Conservation (phyloP, 2,797 vertebrate genomes). For the Periparus ater region DNA sequence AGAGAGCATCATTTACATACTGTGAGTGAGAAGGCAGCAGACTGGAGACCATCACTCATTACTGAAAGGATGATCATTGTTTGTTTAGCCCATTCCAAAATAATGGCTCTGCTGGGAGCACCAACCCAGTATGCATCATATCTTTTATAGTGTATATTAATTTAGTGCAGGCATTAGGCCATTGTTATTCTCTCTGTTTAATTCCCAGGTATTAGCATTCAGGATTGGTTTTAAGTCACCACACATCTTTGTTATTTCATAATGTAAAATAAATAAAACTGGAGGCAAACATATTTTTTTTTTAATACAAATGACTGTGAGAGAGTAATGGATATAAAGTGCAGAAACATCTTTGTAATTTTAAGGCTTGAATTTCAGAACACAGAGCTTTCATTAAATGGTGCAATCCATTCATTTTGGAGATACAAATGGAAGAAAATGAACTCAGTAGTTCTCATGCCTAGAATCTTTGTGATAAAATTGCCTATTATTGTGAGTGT, state of each 20-base stretch:
- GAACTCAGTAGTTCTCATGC: slow-evolving; percentile 48
- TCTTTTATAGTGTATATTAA: slow-evolving; percentile 47
- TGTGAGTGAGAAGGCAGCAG: slow-evolving; percentile 27
- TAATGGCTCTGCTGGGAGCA: slow-evolving; percentile 39
- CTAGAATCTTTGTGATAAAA: slow-evolving; percentile 63
- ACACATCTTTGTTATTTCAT: slow-evolving; percentile 33
- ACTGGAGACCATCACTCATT: slow-evolving; percentile 41
- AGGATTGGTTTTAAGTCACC: neutral
- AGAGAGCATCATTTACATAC: slow-evolving; percentile 5
- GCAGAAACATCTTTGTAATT: slow-evolving; percentile 43
- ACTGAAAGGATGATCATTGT: slow-evolving; percentile 22
- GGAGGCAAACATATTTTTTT: neutral
- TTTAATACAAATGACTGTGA: neutral
- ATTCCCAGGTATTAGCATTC: slow-evolving; percentile 56
- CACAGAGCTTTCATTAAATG: slow-evolving; percentile 46
- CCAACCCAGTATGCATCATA: slow-evolving; percentile 32
- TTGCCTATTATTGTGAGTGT: slow-evolving; percentile 40
- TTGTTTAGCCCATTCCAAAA: slow-evolving; percentile 57
- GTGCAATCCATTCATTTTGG: slow-evolving; percentile 40
- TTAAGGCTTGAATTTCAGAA: slow-evolving; percentile 51
- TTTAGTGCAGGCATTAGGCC: slow-evolving; percentile 20
- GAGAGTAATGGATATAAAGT: slow-evolving; percentile 30
- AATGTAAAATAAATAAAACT: slow-evolving; percentile 62
- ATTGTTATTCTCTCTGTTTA: slow-evolving; percentile 17
- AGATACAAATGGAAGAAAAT: slow-evolving; percentile 56